Evolutionary conservation across 2,888 invertebrate species (phyloP).

Genomic region (Bombylius major): DNA sequence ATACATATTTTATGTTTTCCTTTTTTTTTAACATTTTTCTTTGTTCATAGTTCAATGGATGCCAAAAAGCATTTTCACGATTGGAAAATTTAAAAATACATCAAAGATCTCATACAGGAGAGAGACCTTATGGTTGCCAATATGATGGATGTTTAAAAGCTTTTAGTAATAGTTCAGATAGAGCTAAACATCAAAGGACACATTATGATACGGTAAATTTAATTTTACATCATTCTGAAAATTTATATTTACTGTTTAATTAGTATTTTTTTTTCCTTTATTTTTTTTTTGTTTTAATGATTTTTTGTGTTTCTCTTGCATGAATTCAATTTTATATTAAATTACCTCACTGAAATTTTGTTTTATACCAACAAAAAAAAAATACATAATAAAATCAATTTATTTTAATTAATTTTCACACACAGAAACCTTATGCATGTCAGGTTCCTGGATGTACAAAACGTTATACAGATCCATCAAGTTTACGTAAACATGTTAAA

Average conservation of each 20-base stretch:
- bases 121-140: conserved; percentile 90
- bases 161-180: conserved; percentile 96
- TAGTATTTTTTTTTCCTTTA: too few species aligned
- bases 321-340: too few species aligned
- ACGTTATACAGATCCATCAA: conserved; percentile 89
- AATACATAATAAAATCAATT: too few species aligned
- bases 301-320: too few species aligned
- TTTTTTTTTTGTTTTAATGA: too few species aligned
- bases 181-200: conserved; percentile 97
- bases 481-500: conserved; percentile 83
- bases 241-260: too few species aligned
- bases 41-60: conserved; percentile 68
- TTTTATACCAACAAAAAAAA: too few species aligned
- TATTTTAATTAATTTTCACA: too few species aligned
- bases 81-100: conserved; percentile 98
- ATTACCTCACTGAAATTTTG: too few species aligned
- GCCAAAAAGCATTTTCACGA: conserved; percentile 90
- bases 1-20: conserved; percentile 5
- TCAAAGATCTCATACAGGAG: conserved; percentile 89
- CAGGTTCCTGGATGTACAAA: conserved; percentile 77
- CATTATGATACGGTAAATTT: conserved; percentile 89
- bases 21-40: conserved; percentile 7
- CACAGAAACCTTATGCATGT: conserved; percentile 83
- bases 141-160: conserved; percentile 87
- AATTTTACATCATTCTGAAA: too few species aligned